Evolutionary conservation across 2,113 vertebrate species (phyloP), one percentile per base, ranked within the genome.

Genomic region (Vulpes vulpes): DNA sequence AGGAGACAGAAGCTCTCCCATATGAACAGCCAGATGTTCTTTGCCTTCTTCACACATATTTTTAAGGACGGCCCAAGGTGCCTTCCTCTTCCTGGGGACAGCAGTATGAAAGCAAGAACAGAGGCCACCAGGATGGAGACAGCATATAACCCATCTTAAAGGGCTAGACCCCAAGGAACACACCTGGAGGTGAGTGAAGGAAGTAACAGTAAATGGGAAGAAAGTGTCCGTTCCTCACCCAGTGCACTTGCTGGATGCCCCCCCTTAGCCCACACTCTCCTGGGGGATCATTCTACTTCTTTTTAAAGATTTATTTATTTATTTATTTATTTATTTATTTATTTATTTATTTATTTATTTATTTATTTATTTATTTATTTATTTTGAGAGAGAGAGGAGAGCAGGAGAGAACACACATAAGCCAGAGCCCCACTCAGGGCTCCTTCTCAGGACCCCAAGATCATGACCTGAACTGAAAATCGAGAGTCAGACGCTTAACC

Each of bases 11-110:
- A 43, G 27, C 17, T 38, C 78, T 76, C 25, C 11, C 22, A 0
- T 1, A 74, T 51, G 79, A 92, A 74, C 84, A 97, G 35, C 22
- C 27, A 35, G 0, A 80, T 89, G 94, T 91, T 93, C 96, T 96
- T 82, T 79, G n/a, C 94, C 69, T 80, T 22, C 82, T 10, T 0
- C 67, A 65, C 55, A 93, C 69, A 53, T 0, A 93, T 60, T 35
- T 89, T 38, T 78, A 62, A 95, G 87, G 94, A 85, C 94, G 81
- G 62, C 9, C 59, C 86, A 23, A 97, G 89, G 84, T 96, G 0
- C 9, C 49, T 65, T 64, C 91, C 59, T 80, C 88, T 55, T 93
- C 60, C n/a, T 7, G 15, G 55, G 25, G 5, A 67, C 2, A 14
- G 12, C 22, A 17, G 22, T 4, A 1, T 11, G 19, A 62, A 27